A percentile compares a stretch with the other conserved stretches of the same genome.
phyloP scores from a whole-genome alignment of 2,113 vertebrate species.

The Gorsachius goisagi region DNA sequence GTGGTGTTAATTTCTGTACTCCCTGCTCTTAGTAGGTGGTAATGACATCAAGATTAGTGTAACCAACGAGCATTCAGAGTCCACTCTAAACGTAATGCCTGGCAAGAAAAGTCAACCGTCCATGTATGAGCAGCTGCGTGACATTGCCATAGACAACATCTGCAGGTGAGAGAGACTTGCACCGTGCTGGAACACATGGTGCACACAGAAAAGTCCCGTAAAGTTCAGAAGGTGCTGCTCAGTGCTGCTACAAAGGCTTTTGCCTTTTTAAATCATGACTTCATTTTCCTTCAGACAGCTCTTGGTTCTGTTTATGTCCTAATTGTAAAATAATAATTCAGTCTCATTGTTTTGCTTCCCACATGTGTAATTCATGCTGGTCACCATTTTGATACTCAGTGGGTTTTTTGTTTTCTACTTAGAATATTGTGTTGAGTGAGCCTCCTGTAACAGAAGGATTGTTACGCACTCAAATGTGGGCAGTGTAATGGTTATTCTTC shows the following conservation, averaged over 20 bases:
- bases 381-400: neutral
- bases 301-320: neutral
- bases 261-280: neutral
- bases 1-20: neutral
- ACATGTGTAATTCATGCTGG: neutral
- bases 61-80: constrained; percentile 90
- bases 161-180: constrained; percentile 81
- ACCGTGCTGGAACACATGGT: rapidly evolving
- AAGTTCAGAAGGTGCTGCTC: neutral
- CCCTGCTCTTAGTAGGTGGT: constrained; percentile 68
- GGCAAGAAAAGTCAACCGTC: constrained; percentile 90
- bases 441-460: neutral
- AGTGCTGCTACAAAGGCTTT: neutral
- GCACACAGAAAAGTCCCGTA: neutral
- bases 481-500: neutral
- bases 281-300: neutral
- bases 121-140: constrained; percentile 96
- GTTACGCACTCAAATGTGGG: neutral
- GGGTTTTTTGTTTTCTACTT: neutral
- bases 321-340: neutral
- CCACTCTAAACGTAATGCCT: constrained; percentile 83
- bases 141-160: constrained; percentile 95
- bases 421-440: neutral
- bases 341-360: neutral
- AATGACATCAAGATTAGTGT: constrained; percentile 94